Conservation (phyloP, 2,797 vertebrate genomes). For the Furcifer pardalis region DNA sequence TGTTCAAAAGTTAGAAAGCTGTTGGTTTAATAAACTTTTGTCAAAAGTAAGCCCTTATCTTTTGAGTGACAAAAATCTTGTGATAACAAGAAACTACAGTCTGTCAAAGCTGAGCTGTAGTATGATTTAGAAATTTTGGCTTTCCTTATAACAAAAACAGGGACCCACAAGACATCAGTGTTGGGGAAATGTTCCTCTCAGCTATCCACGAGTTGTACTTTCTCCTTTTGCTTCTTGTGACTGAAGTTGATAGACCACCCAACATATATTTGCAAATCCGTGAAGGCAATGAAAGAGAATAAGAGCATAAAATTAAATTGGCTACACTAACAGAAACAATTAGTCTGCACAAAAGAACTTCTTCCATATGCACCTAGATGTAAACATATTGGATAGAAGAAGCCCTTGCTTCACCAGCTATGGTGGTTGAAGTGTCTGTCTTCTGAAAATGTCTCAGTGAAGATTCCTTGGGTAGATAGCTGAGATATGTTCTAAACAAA, state of each 20-base stretch:
- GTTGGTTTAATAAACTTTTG: no score
- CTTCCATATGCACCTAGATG: neutral
- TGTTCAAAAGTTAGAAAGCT: no score
- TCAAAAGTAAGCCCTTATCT: no score
- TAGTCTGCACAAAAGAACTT: neutral
- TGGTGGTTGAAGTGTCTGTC: conserved; percentile 36
- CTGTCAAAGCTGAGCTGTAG: neutral
- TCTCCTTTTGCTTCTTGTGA: neutral
- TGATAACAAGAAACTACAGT: no score
- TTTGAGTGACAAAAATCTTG: no score
- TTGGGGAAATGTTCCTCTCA: neutral
- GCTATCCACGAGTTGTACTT: neutral
- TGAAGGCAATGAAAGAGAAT: neutral
- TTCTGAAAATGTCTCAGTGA: conserved; percentile 20
- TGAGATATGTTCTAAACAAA: neutral
- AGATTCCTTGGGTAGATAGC: conserved; percentile 44
- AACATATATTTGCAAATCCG: neutral
- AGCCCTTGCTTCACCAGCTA: conserved; percentile 44
- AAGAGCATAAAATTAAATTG: neutral
- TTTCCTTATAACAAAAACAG: neutral
- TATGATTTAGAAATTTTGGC: neutral
- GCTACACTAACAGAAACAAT: neutral
- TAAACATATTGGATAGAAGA: neutral
- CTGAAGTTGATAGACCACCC: neutral
- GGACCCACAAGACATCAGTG: neutral